Conservation (phyloP, 2,113 vertebrate genomes). For the Sporophila hypoxantha region DNA sequence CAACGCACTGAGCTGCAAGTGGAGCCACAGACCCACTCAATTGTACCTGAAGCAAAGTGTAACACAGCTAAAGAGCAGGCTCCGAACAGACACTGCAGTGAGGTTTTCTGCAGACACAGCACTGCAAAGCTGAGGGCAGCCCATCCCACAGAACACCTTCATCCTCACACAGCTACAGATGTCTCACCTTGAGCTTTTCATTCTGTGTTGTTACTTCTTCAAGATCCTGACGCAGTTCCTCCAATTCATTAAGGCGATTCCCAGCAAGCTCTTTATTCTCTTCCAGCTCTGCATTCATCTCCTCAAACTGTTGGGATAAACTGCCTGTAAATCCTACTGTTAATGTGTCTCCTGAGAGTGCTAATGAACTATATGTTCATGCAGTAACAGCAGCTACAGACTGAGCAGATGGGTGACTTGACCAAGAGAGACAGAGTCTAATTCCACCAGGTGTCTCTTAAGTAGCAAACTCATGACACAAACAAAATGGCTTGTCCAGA, state of each 20-base stretch:
- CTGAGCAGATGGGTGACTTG: not conserved
- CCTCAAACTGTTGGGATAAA: conserved; percentile 81
- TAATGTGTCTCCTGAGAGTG: not conserved
- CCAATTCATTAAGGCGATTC: conserved; percentile 86
- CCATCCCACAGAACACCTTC: not conserved
- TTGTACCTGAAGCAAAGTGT: rapidly evolving
- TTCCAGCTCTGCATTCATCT: conserved; percentile 94
- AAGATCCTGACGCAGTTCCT: conserved; percentile 89
- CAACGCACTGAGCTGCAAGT: not conserved
- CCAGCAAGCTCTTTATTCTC: conserved; percentile 91
- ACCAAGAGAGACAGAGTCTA: not conserved
- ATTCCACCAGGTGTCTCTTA: not conserved
- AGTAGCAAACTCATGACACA: not conserved
- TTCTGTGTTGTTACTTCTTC: conserved; percentile 86
- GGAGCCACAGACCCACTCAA: not conserved
- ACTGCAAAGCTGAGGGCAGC: not conserved
- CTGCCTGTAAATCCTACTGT: not conserved
- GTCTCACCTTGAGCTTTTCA: conserved; percentile 82
- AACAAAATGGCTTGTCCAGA: not conserved
- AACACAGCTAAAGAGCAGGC: not conserved
- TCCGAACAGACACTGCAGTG: not conserved
- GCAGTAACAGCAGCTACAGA: not conserved
- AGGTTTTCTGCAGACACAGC: not conserved
- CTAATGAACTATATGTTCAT: not conserved
- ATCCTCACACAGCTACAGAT: not conserved